phyloP scores from a whole-genome alignment of 2,797 vertebrate species.

The Tokudaia tokunoshimensis region DNA sequence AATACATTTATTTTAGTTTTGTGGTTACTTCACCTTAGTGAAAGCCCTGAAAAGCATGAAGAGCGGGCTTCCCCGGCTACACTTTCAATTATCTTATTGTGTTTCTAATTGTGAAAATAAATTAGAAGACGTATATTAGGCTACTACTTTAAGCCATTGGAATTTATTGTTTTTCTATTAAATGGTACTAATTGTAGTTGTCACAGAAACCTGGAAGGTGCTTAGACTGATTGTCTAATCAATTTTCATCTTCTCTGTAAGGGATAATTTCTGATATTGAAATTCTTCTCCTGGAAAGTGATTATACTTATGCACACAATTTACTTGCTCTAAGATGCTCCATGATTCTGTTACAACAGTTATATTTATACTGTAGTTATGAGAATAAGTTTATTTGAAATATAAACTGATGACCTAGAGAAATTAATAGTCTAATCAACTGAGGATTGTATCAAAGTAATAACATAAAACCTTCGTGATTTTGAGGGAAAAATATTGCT shows the following conservation, averaged over 20 bases:
- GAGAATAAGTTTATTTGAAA: slow-evolving; percentile 58
- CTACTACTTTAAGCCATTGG: slow-evolving; percentile 79
- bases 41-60: slow-evolving; percentile 65
- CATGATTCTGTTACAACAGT: slow-evolving; percentile 7
- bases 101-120: slow-evolving; percentile 80
- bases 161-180: slow-evolving; percentile 84
- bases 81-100: slow-evolving; percentile 73
- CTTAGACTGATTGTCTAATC: slow-evolving; percentile 40
- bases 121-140: slow-evolving; percentile 81
- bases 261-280: slow-evolving; percentile 60
- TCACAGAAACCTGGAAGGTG: slow-evolving; percentile 82
- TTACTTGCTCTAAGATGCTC: slow-evolving; percentile 10
- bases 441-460: background rate
- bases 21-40: slow-evolving; percentile 16
- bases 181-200: slow-evolving; percentile 86
- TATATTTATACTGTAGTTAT: slow-evolving; percentile 27
- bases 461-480: slow-evolving; percentile 10
- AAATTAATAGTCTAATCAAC: slow-evolving; percentile 44
- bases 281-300: slow-evolving; percentile 36
- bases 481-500: background rate
- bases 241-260: slow-evolving; percentile 54
- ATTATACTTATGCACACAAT: slow-evolving; percentile 29
- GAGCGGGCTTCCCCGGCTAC: background rate
- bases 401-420: slow-evolving; percentile 40
- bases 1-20: slow-evolving; percentile 62